A percentile compares a stretch with the other conserved stretches of the same genome.
These are phyloP conservation scores for Pteromalus puparum DNA, from an alignment of 1,140 invertebrate species.

Conservation along the genomic window DNA sequence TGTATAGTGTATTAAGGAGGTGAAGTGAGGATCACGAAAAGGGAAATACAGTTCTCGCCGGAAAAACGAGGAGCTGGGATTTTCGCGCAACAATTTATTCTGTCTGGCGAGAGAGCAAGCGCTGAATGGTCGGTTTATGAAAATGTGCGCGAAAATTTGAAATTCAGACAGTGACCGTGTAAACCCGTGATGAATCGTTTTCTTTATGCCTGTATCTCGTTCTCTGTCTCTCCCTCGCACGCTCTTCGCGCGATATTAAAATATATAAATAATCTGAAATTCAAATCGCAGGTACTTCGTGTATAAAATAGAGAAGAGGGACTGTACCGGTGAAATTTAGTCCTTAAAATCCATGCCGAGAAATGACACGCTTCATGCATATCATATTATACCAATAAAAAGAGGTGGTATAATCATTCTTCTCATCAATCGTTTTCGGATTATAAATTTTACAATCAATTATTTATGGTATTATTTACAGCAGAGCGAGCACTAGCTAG, in stretches of 20 bases:
- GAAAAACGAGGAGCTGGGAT: neutral
- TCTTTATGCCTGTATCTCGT: constrained; percentile 26
- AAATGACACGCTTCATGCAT: too few relatives aligned
- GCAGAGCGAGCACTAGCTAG: too few relatives aligned
- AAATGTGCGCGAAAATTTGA: constrained; percentile 28
- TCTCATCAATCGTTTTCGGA: too few relatives aligned
- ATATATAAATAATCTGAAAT: constrained; percentile 42
- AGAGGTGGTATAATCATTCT: too few relatives aligned
- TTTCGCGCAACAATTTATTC: constrained; percentile 39
- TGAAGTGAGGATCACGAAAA: neutral
- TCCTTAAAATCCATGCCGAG: too few relatives aligned
- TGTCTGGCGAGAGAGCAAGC: neutral
- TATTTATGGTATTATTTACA: too few relatives aligned
- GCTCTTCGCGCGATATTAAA: constrained; percentile 30
- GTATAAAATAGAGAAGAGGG: too few relatives aligned
- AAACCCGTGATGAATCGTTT: constrained; percentile 47
- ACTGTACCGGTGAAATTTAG: too few relatives aligned
- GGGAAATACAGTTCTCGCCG: neutral
- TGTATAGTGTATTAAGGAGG: neutral
- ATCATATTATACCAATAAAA: too few relatives aligned
- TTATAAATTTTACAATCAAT: too few relatives aligned
- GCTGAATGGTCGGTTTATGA: constrained; percentile 35
- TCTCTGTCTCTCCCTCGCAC: neutral
- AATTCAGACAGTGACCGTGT: constrained; percentile 23
- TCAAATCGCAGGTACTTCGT: constrained; percentile 15